Evolutionary conservation across 35 echinoderm and acorn worm species (phyloP).

Genomic region (Lytechinus pictus): DNA sequence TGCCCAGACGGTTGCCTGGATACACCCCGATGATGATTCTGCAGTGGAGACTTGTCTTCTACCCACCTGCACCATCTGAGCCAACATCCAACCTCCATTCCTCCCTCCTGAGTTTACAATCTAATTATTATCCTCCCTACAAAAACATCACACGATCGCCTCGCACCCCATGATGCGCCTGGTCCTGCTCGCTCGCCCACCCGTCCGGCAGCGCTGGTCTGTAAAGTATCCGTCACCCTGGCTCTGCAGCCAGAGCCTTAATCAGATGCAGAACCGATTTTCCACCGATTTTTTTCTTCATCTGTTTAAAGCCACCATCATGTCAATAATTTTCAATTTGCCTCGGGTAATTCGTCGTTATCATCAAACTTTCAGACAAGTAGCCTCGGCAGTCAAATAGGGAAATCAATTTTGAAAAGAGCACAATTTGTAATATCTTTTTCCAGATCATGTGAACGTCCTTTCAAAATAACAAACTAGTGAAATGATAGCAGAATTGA

Average conservation of each 20-base stretch:
- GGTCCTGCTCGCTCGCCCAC: neutral
- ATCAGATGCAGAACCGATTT: conserved; percentile 13
- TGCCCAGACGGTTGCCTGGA: neutral
- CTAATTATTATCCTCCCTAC: conserved; percentile 42
- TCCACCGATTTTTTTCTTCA: neutral
- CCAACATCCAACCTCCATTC: neutral
- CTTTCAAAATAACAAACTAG: no score
- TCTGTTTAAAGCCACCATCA: neutral
- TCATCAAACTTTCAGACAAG: neutral
- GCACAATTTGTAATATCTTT: neutral
- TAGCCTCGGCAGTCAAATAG: neutral
- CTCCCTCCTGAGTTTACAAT: neutral
- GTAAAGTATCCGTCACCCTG: neutral
- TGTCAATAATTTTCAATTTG: neutral
- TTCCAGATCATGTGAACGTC: no score
- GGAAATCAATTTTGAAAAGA: neutral
- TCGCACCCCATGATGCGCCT: neutral
- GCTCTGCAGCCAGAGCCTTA: neutral
- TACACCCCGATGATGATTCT: neutral
- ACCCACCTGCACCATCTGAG: conserved; percentile 41
- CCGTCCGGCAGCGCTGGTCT: neutral
- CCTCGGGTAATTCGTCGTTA: neutral
- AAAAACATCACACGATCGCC: conserved; percentile 23
- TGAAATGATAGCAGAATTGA: no score
- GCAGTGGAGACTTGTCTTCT: neutral